These are phyloP conservation scores for Lithosia quadra DNA, from an alignment of 2,888 invertebrate species.

Conservation along the genomic window DNA sequence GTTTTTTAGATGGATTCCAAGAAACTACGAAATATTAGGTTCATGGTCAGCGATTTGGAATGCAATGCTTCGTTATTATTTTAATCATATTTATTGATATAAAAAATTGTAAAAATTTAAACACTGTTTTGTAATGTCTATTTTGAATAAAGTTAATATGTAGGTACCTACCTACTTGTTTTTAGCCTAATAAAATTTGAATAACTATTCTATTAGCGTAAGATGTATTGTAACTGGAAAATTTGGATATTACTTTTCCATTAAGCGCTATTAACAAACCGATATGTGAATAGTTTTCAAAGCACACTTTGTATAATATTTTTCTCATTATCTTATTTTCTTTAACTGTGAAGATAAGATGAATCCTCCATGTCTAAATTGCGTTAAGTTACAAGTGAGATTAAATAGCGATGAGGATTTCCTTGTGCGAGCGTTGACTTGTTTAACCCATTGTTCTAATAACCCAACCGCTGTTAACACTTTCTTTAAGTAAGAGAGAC, in stretches of 20 bases:
- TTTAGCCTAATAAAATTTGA: conserved; percentile 47
- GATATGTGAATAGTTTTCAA: not conserved
- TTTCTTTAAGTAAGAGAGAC: not conserved
- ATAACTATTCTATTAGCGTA: conserved; percentile 45
- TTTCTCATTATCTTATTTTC: not conserved
- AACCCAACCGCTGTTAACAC: not conserved
- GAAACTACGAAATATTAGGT: conserved; percentile 21
- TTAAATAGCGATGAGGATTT: too few relatives aligned
- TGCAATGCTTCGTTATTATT: conserved; percentile 16
- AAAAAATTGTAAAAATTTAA: conserved; percentile 30
- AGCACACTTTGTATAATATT: not conserved
- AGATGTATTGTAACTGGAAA: conserved; percentile 39
- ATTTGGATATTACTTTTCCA: conserved; percentile 33
- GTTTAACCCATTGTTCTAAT: not conserved
- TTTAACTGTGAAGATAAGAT: not conserved
- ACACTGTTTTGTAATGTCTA: conserved; percentile 47
- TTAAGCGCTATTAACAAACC: not conserved
- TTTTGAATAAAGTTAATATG: conserved; percentile 51
- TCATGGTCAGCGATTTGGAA: conserved; percentile 17
- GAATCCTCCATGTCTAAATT: not conserved
- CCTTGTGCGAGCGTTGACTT: not conserved
- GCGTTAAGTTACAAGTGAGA: too few relatives aligned
- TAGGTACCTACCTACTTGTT: conserved; percentile 20
- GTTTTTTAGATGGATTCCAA: conserved; percentile 11
- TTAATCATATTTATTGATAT: too few relatives aligned